Percentiles rank a stretch among this genome's conserved stretches.
These are phyloP conservation scores for Drosophila mimetica DNA, from an alignment of 2,888 invertebrate species.

Conservation along the genomic window DNA sequence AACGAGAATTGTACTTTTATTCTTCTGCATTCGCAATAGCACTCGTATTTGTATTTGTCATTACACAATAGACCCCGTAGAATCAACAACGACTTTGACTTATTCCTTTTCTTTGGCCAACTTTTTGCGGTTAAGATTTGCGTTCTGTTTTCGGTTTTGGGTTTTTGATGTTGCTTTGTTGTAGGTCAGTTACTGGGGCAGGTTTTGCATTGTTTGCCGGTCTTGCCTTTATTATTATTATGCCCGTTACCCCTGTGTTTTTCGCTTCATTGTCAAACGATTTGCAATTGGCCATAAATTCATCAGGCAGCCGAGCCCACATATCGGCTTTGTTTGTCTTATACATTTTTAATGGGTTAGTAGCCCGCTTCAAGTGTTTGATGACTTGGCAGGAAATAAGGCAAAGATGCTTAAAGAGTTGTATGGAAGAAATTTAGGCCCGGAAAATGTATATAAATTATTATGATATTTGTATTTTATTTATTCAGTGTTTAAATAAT, in stretches of 20 bases:
- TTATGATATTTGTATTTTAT: background rate
- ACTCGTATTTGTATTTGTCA: constrained; percentile 29
- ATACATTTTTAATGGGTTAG: constrained; percentile 43
- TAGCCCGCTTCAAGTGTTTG: constrained; percentile 26
- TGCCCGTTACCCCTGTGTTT: constrained; percentile 33
- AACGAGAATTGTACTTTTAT: constrained; percentile 52
- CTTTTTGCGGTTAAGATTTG: constrained; percentile 70
- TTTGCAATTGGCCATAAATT: constrained; percentile 70
- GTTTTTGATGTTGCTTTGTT: constrained; percentile 38
- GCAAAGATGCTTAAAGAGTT: background rate
- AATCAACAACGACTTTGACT: constrained; percentile 44
- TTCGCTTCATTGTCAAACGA: constrained; percentile 54
- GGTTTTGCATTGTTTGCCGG: constrained; percentile 54
- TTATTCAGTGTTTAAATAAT: background rate
- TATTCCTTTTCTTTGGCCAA: constrained; percentile 51
- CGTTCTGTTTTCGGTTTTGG: constrained; percentile 24
- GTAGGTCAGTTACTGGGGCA: constrained; percentile 70
- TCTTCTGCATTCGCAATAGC: constrained; percentile 24
- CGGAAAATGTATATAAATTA: no score
- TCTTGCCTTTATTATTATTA: constrained; percentile 12
- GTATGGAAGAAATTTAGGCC: background rate
- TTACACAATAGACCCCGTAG: constrained; percentile 44
- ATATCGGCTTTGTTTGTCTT: constrained; percentile 30
- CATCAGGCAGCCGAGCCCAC: constrained; percentile 37
- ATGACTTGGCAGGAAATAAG: constrained; percentile 32